A percentile compares a stretch with the other conserved stretches of the same genome.
Evolutionary conservation across 2,888 invertebrate genomes (phyloP).

Genomic region (Boloria euphrosyne): DNA sequence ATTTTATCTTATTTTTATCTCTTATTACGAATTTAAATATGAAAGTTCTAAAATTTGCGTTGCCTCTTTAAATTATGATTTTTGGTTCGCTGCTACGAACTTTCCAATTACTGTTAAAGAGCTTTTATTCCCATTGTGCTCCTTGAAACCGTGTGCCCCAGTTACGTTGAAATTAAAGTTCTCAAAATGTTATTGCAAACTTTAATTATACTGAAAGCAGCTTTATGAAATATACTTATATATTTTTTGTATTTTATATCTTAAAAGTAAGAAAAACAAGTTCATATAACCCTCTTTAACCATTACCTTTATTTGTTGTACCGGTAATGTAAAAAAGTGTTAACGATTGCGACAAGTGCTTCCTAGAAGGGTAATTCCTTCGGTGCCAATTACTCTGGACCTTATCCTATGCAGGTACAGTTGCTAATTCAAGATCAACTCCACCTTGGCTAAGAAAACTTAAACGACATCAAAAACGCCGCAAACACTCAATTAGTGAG

Average conservation of each 20-base stretch:
- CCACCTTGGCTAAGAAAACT: conserved; percentile 24
- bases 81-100: neutral
- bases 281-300: conserved; percentile 13
- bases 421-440: conserved; percentile 6
- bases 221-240: conserved; percentile 1
- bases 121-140: conserved; percentile 19
- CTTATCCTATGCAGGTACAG: conserved; percentile 26
- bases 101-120: conserved; percentile 2
- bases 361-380: conserved; percentile 31
- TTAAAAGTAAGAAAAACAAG: conserved; percentile 6
- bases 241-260: neutral
- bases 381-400: conserved; percentile 6
- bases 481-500: conserved; percentile 44
- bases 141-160: conserved; percentile 2
- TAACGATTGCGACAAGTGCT: conserved; percentile 30
- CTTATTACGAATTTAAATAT: conserved; percentile 22
- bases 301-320: conserved; percentile 18
- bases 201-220: conserved; percentile 3
- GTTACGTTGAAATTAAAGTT: neutral
- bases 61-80: neutral
- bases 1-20: conserved; percentile 31
- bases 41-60: neutral
- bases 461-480: conserved; percentile 43
- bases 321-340: conserved; percentile 31
- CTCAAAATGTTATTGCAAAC: neutral